phyloP scores from a whole-genome alignment of 2,113 vertebrate species.

The Cariama cristata region DNA sequence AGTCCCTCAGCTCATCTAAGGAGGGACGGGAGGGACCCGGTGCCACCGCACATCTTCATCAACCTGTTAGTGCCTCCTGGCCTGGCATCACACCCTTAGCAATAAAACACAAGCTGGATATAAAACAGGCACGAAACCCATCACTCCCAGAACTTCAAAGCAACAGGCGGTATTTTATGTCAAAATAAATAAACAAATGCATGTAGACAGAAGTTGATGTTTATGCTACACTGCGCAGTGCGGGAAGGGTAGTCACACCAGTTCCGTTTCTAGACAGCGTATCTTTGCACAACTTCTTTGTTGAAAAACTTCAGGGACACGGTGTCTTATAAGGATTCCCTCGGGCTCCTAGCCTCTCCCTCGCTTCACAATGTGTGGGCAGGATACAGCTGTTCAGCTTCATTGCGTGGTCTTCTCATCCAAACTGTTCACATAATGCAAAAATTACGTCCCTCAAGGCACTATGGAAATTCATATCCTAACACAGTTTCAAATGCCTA shows the following conservation, averaged over 20 bases:
- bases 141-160: slow-evolving; percentile 43
- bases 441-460: slow-evolving; percentile 55
- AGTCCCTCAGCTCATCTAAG: background rate
- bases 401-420: slow-evolving; percentile 47
- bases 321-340: slow-evolving; percentile 12
- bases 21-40: background rate
- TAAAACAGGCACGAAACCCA: background rate
- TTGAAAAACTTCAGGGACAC: slow-evolving; percentile 13
- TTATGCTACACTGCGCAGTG: background rate
- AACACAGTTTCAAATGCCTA: slow-evolving; percentile 19
- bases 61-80: background rate
- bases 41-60: background rate
- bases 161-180: background rate
- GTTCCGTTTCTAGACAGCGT: background rate
- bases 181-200: slow-evolving; percentile 42
- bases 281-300: slow-evolving; percentile 31
- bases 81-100: background rate
- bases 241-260: background rate
- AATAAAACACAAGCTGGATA: background rate
- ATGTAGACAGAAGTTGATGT: slow-evolving; percentile 1
- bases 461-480: slow-evolving; percentile 57
- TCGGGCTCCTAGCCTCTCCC: slow-evolving; percentile 39
- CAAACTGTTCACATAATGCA: slow-evolving; percentile 32
- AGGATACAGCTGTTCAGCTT: slow-evolving; percentile 66
- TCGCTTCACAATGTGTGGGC: slow-evolving; percentile 52